Conservation (phyloP, 2,113 vertebrate species). For the Rafetus swinhoei region DNA sequence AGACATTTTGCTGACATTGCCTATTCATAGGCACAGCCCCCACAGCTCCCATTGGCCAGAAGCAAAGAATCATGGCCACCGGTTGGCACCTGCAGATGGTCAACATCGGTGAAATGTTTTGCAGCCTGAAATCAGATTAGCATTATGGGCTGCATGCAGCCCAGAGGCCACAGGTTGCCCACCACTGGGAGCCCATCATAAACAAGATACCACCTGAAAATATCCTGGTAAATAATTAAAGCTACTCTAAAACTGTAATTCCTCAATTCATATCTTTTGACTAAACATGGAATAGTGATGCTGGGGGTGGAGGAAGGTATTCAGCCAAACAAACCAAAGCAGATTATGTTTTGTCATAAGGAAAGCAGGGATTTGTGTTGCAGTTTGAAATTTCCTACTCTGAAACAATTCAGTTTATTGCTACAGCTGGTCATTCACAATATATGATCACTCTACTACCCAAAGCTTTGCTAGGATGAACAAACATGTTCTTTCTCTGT, state of each 20-base stretch:
- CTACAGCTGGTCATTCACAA: rapidly evolving
- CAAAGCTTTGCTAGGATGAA: rapidly evolving
- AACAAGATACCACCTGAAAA: not conserved
- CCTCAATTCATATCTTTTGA: not conserved
- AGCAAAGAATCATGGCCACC: no score
- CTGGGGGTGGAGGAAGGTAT: no score
- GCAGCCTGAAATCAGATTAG: no score
- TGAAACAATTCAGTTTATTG: rapidly evolving
- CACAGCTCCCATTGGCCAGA: no score
- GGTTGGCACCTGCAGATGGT: no score
- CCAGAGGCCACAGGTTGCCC: no score
- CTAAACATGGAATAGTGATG: rapidly evolving
- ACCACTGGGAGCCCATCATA: not conserved
- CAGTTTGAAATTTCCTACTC: not conserved
- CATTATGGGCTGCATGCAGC: no score
- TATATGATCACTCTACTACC: rapidly evolving
- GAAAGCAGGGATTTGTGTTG: rapidly evolving
- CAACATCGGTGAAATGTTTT: no score
- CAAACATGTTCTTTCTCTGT: rapidly evolving
- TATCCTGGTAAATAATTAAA: not conserved
- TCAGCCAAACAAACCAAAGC: not conserved
- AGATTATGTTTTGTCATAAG: rapidly evolving
- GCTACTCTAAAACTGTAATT: not conserved
- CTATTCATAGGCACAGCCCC: no score
- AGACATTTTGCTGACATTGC: no score